These are phyloP conservation scores for Heliocidaris erythrogramma DNA, from an alignment of 35 echinoderm and acorn worm species.

Conservation along the genomic window DNA sequence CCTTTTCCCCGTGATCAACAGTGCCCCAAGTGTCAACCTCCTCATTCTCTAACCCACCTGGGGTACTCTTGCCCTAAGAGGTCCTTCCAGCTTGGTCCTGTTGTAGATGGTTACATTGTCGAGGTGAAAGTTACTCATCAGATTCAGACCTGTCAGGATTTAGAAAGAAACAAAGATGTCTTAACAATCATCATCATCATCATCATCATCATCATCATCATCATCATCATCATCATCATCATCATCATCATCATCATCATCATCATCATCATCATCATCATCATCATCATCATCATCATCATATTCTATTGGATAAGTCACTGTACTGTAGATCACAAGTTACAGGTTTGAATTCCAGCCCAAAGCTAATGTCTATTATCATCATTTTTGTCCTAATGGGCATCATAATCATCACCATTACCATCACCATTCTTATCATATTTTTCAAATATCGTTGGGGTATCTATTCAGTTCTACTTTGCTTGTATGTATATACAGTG, in stretches of 20 bases:
- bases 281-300: neutral
- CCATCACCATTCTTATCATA: neutral
- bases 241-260: neutral
- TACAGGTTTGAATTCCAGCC: too few relatives aligned
- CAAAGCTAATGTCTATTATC: too few relatives aligned
- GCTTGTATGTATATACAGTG: too few relatives aligned
- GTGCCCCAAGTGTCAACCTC: too few relatives aligned
- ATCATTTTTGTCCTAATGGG: neutral
- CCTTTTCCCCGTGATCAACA: too few relatives aligned
- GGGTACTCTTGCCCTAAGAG: constrained; percentile 68
- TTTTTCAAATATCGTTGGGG: too few relatives aligned
- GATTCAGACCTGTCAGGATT: constrained; percentile 72
- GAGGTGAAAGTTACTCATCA: constrained; percentile 96
- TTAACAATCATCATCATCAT: neutral
- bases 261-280: neutral
- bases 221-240: neutral
- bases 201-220: neutral
- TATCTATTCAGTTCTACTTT: neutral
- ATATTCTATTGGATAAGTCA: neutral
- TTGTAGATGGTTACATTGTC: constrained; percentile 94
- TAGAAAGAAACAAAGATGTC: neutral
- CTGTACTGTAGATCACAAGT: too few relatives aligned
- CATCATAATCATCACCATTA: neutral
- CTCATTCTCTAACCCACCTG: neutral
- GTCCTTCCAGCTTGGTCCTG: constrained; percentile 77